Conservation (phyloP, 1,140 invertebrate species). For the Lasaia peninsularis region DNA sequence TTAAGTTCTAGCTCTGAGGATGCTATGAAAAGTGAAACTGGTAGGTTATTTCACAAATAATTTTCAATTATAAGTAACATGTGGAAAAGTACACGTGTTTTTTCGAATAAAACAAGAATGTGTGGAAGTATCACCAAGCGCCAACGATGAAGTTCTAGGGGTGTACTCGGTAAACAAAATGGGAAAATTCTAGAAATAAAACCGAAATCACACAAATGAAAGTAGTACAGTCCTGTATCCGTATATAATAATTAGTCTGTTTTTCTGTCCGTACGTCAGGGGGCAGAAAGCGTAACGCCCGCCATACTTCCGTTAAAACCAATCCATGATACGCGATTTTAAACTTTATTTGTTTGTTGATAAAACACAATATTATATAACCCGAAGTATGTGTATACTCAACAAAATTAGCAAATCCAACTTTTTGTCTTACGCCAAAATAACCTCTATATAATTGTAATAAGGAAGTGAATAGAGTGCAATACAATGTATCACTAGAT, state of each 20-base stretch:
- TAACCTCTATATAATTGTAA: conserved; percentile 2
- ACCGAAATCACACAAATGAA: conserved; percentile 38
- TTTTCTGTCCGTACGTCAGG: conserved; percentile 53
- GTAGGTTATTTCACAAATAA: too few species aligned
- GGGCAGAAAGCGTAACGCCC: conserved; percentile 61
- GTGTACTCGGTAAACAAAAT: not conserved
- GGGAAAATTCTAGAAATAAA: conserved; percentile 15
- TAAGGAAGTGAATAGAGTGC: not conserved
- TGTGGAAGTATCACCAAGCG: too few species aligned
- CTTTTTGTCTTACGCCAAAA: conserved; percentile 7
- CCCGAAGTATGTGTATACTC: not conserved
- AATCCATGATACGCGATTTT: conserved; percentile 19
- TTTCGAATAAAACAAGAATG: too few species aligned
- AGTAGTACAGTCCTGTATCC: conserved; percentile 56
- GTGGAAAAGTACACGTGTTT: too few species aligned
- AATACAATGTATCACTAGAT: conserved; percentile 14
- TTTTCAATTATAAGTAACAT: too few species aligned
- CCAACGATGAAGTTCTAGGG: too few species aligned
- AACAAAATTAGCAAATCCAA: conserved; percentile 6
- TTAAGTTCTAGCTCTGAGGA: too few species aligned
- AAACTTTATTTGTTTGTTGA: conserved; percentile 14
- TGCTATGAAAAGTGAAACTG: too few species aligned
- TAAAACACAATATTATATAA: conserved; percentile 22
- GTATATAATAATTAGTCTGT: conserved; percentile 63
- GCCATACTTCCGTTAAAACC: conserved; percentile 49